Evolutionary conservation across 2,113 vertebrate genomes (phyloP), one percentile per base, ranked within the genome.

Genomic region (Lota lota): DNA sequence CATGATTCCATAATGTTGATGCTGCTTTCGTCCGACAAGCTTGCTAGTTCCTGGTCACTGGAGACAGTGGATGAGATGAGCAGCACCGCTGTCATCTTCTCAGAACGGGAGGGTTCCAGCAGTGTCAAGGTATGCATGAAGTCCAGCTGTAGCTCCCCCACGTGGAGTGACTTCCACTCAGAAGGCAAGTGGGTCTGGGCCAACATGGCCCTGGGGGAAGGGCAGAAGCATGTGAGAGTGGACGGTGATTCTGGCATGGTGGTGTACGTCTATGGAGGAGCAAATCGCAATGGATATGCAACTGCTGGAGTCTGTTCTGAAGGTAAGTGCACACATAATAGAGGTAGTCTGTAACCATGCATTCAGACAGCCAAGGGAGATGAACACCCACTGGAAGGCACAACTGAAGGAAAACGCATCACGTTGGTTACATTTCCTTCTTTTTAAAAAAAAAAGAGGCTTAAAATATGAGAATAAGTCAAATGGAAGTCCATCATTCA

Each of bases 201-300:
- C 1, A 72, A 21, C 24, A 51, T 69, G 50, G 1, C 50, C n/a
- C 33, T 84, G 40, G 78, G 71, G 19, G 16, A 1, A 0, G 1
- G 64, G 5, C 56, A 70, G 63, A 22, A 47, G 11, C 72, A 79
- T 6, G 19, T 74, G 1, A 68, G 17, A 11, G 56, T 86, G 19
- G 58, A 65, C 22, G 63, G 69, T 0, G 28, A 83, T 36, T 59
- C 53, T 10, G 73, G 57, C 5, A 72, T 80, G 65, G 74, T 76
- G 22, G 80, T 79, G 17, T 84, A 86, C 66, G 65, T 82, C 64
- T 80, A 72, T 67, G 84, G 84, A 63, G 78, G 71, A 0, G 65
- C 67, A 59, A 0, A 1, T 20, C n/a, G 24, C 20, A 1, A 67
- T 14, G 73, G 82, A 19, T 86, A 81, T 66, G 74, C 66, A 16